A percentile compares a stretch with the other conserved stretches of the same genome.
Conservation (phyloP, 1,140 invertebrate genomes). For the Thereuonema tuberculata region DNA sequence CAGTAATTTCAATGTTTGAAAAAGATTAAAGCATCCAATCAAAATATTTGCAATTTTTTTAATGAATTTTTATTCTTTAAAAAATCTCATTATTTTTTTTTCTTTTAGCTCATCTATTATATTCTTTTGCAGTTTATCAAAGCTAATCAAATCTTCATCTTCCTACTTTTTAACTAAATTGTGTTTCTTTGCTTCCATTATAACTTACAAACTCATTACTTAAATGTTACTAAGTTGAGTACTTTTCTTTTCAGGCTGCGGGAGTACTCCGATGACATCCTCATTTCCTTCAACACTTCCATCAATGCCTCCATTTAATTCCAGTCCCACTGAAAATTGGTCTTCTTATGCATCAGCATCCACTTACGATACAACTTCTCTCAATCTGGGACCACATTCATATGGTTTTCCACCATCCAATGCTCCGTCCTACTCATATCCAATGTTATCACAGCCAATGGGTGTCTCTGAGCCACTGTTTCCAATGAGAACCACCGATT, state of each 20-base stretch:
- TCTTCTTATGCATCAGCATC: not conserved
- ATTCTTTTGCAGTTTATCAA: too few species aligned
- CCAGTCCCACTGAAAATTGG: conserved; percentile 5
- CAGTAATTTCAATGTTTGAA: too few species aligned
- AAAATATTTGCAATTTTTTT: too few species aligned
- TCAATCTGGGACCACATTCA: not conserved
- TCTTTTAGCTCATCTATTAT: too few species aligned
- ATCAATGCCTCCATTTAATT: conserved; percentile 4
- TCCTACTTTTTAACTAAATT: too few species aligned
- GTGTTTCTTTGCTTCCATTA: too few species aligned
- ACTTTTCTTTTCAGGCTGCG: not conserved
- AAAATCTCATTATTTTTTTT: too few species aligned
- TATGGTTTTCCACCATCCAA: conserved; percentile 8
- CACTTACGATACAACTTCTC: not conserved
- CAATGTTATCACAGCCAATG: conserved; percentile 8
- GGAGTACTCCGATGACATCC: not conserved
- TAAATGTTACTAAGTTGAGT: not conserved
- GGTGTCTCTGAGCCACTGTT: conserved; percentile 7
- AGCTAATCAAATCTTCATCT: too few species aligned
- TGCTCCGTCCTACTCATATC: conserved; percentile 7
- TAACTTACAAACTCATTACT: not conserved
- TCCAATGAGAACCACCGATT: conserved; percentile 2
- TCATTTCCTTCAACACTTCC: conserved; percentile 7
- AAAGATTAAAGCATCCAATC: too few species aligned
- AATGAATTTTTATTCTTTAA: too few species aligned